phyloP scores from a whole-genome alignment of 2,888 invertebrate species.

The Carcina quercana region DNA sequence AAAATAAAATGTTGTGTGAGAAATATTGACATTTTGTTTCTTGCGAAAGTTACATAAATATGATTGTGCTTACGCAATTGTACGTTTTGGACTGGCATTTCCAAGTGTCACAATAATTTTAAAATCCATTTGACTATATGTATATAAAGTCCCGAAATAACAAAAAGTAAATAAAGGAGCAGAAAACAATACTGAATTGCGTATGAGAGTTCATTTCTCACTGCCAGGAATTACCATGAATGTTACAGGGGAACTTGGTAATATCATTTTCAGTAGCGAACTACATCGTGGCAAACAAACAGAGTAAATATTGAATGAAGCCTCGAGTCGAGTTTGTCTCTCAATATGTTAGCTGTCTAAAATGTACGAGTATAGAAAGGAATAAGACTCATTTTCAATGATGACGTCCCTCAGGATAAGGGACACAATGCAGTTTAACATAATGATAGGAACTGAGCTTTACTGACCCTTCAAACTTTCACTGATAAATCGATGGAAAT shows the following conservation, averaged over 20 bases:
- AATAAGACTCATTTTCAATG: conserved; percentile 39
- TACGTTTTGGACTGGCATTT: too few species aligned
- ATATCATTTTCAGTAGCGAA: conserved; percentile 23
- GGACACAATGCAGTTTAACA: conserved; percentile 53
- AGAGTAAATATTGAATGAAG: conserved; percentile 54
- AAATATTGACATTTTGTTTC: too few species aligned
- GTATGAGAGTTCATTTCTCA: conserved; percentile 9
- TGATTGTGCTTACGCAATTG: too few species aligned
- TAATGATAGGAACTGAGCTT: conserved; percentile 44
- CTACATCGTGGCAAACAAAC: conserved; percentile 21
- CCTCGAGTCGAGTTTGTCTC: conserved; percentile 36
- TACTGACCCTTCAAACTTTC: conserved; percentile 22
- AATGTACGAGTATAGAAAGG: too few species aligned
- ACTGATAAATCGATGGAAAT: too few species aligned
- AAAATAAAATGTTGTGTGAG: too few species aligned
- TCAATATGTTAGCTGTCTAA: conserved; percentile 56
- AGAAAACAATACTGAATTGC: too few species aligned
- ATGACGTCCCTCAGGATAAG: conserved; percentile 39
- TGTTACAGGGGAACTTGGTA: conserved; percentile 18
- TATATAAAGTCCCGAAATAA: too few species aligned
- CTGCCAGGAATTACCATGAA: conserved; percentile 21
- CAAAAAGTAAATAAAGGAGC: too few species aligned
- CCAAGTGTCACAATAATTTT: too few species aligned
- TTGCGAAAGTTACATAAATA: too few species aligned
- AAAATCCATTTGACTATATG: too few species aligned